A percentile compares a stretch with the other conserved stretches of the same genome.
Conservation (phyloP, 2,113 vertebrate species). For the Lophotis ruficrista region DNA sequence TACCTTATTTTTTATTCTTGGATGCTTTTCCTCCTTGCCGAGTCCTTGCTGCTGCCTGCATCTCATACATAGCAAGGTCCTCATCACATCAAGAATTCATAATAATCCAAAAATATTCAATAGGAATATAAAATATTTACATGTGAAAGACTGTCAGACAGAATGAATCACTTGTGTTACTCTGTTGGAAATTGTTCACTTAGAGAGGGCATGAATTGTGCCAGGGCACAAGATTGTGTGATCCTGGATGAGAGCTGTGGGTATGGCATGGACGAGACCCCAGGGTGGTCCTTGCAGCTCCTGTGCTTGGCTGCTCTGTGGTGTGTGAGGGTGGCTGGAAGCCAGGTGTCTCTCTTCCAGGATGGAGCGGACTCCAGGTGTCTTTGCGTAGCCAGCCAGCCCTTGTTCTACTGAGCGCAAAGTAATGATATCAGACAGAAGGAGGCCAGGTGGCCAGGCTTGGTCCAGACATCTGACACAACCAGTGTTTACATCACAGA, state of each 20-base stretch:
- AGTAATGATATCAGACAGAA: constrained; percentile 21
- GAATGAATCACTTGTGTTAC: constrained; percentile 63
- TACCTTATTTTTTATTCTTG: constrained; percentile 56
- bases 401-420: not conserved
- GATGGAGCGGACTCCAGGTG: not conserved
- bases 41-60: constrained; percentile 65
- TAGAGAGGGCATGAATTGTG: constrained; percentile 5
- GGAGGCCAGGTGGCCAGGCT: constrained; percentile 34
- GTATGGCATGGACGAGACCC: not conserved
- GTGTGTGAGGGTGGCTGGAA: not conserved
- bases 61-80: constrained; percentile 77
- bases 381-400: not conserved
- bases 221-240: not conserved
- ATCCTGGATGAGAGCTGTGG: not conserved
- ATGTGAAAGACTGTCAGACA: constrained; percentile 65
- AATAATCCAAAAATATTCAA: constrained; percentile 81
- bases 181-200: constrained; percentile 28
- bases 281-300: not conserved
- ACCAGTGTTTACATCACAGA: not conserved
- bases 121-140: constrained; percentile 84
- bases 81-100: constrained; percentile 83
- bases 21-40: constrained; percentile 51
- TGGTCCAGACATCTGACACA: not conserved
- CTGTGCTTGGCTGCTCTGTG: not conserved
- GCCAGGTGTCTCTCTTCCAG: constrained; percentile 20